Base-by-base conservation (phyloP, 2,113 vertebrate species). In the Redunca redunca region DNA sequence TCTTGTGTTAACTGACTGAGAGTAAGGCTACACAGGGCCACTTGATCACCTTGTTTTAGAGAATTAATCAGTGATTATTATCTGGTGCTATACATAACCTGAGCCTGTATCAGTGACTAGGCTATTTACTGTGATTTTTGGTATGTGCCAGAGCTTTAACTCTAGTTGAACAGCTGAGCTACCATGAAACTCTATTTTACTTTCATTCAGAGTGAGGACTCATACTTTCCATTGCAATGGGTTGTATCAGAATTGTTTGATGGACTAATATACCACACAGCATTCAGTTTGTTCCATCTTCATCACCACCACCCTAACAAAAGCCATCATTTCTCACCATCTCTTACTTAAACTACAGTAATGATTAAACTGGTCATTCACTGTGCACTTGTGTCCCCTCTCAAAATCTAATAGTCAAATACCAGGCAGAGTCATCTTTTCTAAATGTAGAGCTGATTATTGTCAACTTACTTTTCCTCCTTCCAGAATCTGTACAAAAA, bases 51-150 rank as follows among this genome's bases (percentile, higher is more conserved):
- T 53, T 23, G 57, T 95, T 85, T 84, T 85, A 94, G 30, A 89
- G 90, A 97, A 87, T 78, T 57, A 86, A 93, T 93, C 57, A 88
- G 40, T 74, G 52, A 19, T 86, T 95, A 90, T 93, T 96, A 93
- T 71, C 36, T 33, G 88, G 2, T 81, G 50, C 52, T 36, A 58
- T 77, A 64, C 4, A 94, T 3, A 93, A 93, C 4, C 40, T 82
- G 58, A 91, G 23, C n/a, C 55, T 57, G 19, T 36, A 81, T 67
- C 62, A 96, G 53, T 89, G 26, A 53, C 58, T 88, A 95, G 64
- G 10, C 80, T 30, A 91, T 74, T 92, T 88, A 40, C 21, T 33
- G 13, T 86, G 48, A 16, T n/a, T 94, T 88, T 81, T 62, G 50
- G 33, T 83, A 62, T 90, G 19, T 82, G 23, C 21, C 48, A 93